These are phyloP conservation scores for Hanleya hanleyi DNA, from an alignment of 2,888 invertebrate species.

Conservation along the genomic window DNA sequence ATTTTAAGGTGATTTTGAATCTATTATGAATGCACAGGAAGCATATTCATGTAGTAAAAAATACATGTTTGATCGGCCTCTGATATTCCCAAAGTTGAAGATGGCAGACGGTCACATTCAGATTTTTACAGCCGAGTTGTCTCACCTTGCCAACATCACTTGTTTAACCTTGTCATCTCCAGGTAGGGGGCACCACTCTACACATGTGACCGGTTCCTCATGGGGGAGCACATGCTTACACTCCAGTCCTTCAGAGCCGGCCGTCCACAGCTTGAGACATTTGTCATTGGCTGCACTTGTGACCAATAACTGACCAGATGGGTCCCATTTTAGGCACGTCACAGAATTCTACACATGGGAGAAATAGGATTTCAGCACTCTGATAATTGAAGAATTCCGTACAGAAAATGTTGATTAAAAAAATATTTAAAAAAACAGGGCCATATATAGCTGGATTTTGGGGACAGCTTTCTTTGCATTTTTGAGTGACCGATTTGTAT, in stretches of 20 bases:
- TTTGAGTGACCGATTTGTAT: too few species aligned
- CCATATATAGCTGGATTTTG: too few species aligned
- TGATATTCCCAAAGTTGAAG: too few species aligned
- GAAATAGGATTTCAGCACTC: background rate
- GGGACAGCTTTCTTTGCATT: too few species aligned
- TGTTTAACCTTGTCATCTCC: constrained; percentile 70
- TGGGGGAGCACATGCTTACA: constrained; percentile 75
- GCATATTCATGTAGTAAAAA: too few species aligned
- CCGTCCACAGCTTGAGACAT: constrained; percentile 75
- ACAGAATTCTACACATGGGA: constrained; percentile 68
- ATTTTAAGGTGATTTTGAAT: too few species aligned
- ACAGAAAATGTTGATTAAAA: background rate
- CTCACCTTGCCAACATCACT: constrained; percentile 65
- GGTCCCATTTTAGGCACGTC: constrained; percentile 76
- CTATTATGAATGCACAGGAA: too few species aligned
- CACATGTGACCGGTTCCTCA: constrained; percentile 74
- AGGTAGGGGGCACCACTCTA: constrained; percentile 77
- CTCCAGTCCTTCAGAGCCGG: constrained; percentile 72
- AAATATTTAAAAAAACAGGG: background rate
- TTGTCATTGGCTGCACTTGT: constrained; percentile 75
- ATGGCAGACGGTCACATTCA: too few species aligned
- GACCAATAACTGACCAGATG: constrained; percentile 76
- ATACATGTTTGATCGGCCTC: too few species aligned
- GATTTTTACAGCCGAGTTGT: background rate
- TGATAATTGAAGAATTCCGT: background rate